Evolutionary conservation across 2,888 invertebrate species (phyloP).

Genomic region (Smittia sp.): DNA sequence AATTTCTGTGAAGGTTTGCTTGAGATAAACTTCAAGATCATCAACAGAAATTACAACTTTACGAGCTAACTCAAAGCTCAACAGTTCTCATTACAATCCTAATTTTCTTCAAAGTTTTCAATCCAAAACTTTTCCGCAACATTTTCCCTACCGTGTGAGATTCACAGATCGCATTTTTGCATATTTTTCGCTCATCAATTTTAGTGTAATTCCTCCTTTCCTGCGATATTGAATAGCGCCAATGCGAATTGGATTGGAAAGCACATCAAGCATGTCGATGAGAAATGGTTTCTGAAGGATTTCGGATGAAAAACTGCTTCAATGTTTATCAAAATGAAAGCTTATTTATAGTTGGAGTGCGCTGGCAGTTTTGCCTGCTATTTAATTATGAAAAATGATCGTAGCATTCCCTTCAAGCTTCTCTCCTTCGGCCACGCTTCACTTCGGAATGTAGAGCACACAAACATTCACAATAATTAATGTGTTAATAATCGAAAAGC

Average conservation of each 20-base stretch:
- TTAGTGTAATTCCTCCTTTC: conserved; percentile 12
- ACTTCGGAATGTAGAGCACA: too few relatives aligned
- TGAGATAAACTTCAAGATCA: too few relatives aligned
- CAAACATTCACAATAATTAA: conserved; percentile 9
- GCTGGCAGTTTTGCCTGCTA: background rate
- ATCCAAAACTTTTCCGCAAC: background rate
- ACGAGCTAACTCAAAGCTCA: too few relatives aligned
- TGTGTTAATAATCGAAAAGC: background rate
- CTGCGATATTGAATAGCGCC: background rate
- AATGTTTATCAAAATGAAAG: background rate
- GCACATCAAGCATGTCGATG: conserved; percentile 3
- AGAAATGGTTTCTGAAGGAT: background rate
- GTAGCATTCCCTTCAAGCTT: background rate
- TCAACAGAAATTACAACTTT: too few relatives aligned
- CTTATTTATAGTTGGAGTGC: background rate
- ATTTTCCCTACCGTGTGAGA: background rate
- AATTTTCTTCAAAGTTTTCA: background rate
- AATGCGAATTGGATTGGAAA: background rate
- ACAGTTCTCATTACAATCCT: too few relatives aligned
- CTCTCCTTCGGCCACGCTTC: too few relatives aligned
- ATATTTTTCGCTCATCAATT: conserved; percentile 24
- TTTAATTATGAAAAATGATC: conserved; percentile 17
- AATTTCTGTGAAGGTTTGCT: too few relatives aligned
- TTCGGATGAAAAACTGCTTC: background rate
- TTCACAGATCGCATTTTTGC: background rate